Evolutionary conservation across 2,888 invertebrate genomes (phyloP), one percentile per base, ranked within the genome.

Genomic region (Tenthredo mesomela): DNA sequence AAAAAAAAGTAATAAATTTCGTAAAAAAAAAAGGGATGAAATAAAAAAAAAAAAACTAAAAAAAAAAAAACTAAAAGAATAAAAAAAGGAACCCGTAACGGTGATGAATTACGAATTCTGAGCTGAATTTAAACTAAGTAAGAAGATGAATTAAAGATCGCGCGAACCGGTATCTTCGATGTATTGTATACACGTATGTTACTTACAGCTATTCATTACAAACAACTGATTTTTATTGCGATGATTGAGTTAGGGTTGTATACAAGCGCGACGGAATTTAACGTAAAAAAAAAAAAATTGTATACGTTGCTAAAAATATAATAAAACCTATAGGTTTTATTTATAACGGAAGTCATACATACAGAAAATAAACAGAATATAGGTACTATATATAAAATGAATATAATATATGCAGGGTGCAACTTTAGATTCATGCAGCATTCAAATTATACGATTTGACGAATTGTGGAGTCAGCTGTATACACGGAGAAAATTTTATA

Each of bases 401-500:
- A 61, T 25, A 21, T 12, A 40, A 80, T 61, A 80, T 29, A 47
- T 10, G 43, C 25, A 61, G 12, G 10, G 12, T 61, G 61, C 25
- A 50, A 12, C 18, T 50, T 33, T 15, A 73, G 86, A 86, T 87
- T 87, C 86, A 86, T 87, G 87, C 86, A 85, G 87, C 88, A 88
- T 89, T 86, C 83, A 85, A 89, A 89, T 89, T 88, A 87, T 88
- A 89, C 88, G 87, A 89, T 89, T 89, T 88, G 40, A 58, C 61
- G 21, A 15, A 80, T 40, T 40, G 21, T 21, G 40, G 10, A 9
- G n/a, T 2, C 77, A 7, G 77, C 87, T 73, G n/a, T n/a, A n/a
- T n/a, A n/a, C n/a, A n/a, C n/a, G n/a, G n/a, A n/a, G n/a, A n/a
- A n/a, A n/a, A n/a, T n/a, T n/a, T n/a, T n/a, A n/a, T n/a, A n/a